Percentiles rank a stretch among this genome's conserved stretches.
Evolutionary conservation across 2,797 vertebrate genomes (phyloP).

Genomic region (Tenualosa ilisha): DNA sequence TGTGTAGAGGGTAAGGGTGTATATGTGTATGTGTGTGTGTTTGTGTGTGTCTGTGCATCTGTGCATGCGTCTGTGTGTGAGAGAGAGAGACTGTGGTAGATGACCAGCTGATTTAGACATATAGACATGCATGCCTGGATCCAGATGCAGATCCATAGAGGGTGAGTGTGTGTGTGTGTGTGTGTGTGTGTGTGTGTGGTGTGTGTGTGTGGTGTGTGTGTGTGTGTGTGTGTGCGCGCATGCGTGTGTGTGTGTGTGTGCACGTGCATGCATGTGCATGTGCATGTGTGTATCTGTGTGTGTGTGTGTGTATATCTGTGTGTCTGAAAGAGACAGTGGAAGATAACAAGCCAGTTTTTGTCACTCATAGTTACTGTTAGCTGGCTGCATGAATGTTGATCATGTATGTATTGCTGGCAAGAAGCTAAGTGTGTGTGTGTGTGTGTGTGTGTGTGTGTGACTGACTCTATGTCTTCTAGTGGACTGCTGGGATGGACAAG

Average conservation of each 20-base stretch:
- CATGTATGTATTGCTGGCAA: conserved; percentile 22
- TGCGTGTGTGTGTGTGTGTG: conserved; percentile 27
- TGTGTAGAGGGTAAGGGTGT: conserved; percentile 89
- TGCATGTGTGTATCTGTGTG: not conserved
- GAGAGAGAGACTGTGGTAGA: not conserved
- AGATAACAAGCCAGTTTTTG: conserved; percentile 92
- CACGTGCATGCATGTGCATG: no score
- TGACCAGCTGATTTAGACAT: conserved; percentile 80
- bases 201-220: not conserved
- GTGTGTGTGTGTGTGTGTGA: not conserved
- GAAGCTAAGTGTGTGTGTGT: not conserved
- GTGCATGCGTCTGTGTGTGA: not conserved
- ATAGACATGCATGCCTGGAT: conserved; percentile 73
- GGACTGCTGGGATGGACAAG: conserved; percentile 97
- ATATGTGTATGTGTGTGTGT: not conserved
- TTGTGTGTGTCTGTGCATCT: not conserved
- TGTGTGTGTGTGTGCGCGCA: not conserved
- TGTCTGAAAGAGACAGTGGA: conserved; percentile 67
- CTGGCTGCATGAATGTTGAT: no score
- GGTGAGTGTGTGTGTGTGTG: conserved; percentile 70
- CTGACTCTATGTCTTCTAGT: conserved; percentile 68
- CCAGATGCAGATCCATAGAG: conserved; percentile 92
- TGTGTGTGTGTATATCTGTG: not conserved
- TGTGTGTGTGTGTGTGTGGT: not conserved
- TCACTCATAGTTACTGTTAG: no score